Conservation (phyloP, 2,888 invertebrate species). For the Pseudococcus jackbeardsleyi region DNA sequence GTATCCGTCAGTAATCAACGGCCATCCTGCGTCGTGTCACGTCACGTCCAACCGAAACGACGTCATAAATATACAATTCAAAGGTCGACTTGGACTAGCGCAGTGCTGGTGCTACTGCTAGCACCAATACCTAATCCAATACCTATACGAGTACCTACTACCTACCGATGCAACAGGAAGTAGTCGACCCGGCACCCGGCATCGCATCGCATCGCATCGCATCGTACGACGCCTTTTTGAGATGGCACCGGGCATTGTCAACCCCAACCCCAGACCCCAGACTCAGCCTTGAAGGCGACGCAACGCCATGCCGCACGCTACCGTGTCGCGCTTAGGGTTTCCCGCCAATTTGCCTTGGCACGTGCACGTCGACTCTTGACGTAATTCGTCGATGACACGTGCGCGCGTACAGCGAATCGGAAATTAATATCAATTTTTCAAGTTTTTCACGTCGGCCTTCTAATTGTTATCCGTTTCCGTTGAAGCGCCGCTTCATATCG, state of each 20-base stretch:
- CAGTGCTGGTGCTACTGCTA: too few relatives aligned
- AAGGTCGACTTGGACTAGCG: background rate
- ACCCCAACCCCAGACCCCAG: too few relatives aligned
- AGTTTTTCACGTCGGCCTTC: constrained; percentile 42
- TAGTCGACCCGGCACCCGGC: background rate
- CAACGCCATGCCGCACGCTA: too few relatives aligned
- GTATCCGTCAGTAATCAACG: constrained; percentile 52
- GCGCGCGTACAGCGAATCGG: constrained; percentile 39
- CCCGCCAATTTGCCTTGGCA: constrained; percentile 62
- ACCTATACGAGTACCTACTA: too few relatives aligned
- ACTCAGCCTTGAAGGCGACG: too few relatives aligned
- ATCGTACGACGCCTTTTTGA: background rate
- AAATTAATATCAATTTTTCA: constrained; percentile 62
- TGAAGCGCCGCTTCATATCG: background rate
- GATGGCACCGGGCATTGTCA: background rate
- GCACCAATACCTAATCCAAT: too few relatives aligned
- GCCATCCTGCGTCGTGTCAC: constrained; percentile 51
- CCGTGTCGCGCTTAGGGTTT: background rate
- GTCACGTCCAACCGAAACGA: background rate
- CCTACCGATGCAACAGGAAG: background rate
- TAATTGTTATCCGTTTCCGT: constrained; percentile 58
- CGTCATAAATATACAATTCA: background rate
- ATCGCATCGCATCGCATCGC: too few relatives aligned
- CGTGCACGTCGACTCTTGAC: constrained; percentile 44
- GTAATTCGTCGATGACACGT: constrained; percentile 55